Base-by-base conservation (phyloP, 1,140 invertebrate species). In the Formica exsecta region DNA sequence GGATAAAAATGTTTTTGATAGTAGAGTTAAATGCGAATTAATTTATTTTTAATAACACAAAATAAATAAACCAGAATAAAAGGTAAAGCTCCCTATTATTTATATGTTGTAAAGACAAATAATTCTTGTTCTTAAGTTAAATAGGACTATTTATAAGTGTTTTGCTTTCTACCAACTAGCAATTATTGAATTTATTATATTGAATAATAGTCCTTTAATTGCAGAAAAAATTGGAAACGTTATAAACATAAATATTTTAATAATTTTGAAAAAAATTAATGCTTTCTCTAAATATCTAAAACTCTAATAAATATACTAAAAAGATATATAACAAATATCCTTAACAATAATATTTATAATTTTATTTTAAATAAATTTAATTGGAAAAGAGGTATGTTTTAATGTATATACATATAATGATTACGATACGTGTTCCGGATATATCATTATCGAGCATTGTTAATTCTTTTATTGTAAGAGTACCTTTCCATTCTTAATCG, bases 61-160 rank as follows among this genome's bases (percentile, higher is more conserved):
- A 57, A 57, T 38, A 65, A 54, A 68, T 29, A 68, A 19, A 11
- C 16, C 48, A 51, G 16, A 51, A 5, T 19, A 19, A 51, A 3
- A 7, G 54, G 65, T 36, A 7, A 13, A 54, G 8, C 13, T 68
- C 38, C 3, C 7, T 41, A 13, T 19, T 65, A 51, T 59, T 44
- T 44, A 11, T 36, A 16, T 13, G 9, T n/a, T 36, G 6, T 36
- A 48, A 77, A 79, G 3, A 66, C 16, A 48, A 51, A 51, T 19
- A 51, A 66, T 66, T 65, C 29, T 36, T 64, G 11, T 32, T 13
- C 48, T 36, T 65, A 19, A 79, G 25, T 36, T 66, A 66, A 66
- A 66, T 9, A 36, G 3, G 3, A 4, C 36, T 54, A 5, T 41
- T 7, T 36, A 38, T 6, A 44, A 44, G 4, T 7, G n/a, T 48